These are phyloP conservation scores for Nibea albiflora DNA, from an alignment of 2,113 vertebrate species.

Conservation along the genomic window DNA sequence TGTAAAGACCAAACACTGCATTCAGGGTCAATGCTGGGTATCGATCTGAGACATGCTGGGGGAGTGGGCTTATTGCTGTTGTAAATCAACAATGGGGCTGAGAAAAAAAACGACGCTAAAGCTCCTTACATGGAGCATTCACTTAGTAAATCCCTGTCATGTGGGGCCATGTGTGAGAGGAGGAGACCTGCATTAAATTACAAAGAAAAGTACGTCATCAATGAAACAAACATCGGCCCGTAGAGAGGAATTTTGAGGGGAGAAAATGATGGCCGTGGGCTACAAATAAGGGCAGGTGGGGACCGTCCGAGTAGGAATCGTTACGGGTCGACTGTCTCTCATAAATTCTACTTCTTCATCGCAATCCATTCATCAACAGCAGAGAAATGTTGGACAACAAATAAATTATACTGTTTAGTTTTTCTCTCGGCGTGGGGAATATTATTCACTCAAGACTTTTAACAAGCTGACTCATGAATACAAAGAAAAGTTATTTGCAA, in stretches of 20 bases:
- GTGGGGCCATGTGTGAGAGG: neutral
- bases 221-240: neutral
- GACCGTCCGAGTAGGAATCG: conserved; percentile 17
- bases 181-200: neutral
- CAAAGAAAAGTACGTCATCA: neutral
- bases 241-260: neutral
- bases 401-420: neutral
- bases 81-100: conserved; percentile 48
- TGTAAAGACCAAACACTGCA: conserved; percentile 49
- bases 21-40: conserved; percentile 46
- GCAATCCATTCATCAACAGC: conserved; percentile 2
- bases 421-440: neutral
- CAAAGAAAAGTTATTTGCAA: conserved; percentile 9
- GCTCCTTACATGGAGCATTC: conserved; percentile 38
- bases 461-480: conserved; percentile 12
- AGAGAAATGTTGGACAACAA: neutral
- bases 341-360: conserved; percentile 17
- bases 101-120: conserved; percentile 16
- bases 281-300: conserved; percentile 16
- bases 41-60: conserved; percentile 27
- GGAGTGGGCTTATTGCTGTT: conserved; percentile 44
- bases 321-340: conserved; percentile 33
- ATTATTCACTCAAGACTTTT: conserved; percentile 1
- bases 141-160: conserved; percentile 32
- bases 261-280: neutral